phyloP scores from a whole-genome alignment of 2,888 invertebrate species.

The Malacosoma neustria region DNA sequence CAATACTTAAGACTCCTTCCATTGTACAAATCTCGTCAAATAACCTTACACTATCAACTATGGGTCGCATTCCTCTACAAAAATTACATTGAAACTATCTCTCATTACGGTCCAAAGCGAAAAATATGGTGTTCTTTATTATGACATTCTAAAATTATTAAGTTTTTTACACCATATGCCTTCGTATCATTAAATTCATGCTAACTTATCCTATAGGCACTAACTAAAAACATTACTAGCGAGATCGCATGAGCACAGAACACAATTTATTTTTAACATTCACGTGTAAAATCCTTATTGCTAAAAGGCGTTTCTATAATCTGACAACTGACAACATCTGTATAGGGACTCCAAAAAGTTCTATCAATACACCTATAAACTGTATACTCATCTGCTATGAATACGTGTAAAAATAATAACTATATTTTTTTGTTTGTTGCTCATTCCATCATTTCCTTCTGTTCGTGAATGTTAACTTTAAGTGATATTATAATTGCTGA shows the following conservation, averaged over 20 bases:
- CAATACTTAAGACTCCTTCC: slow-evolving; percentile 34
- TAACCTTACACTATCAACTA: slow-evolving; percentile 27
- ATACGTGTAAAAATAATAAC: slow-evolving; percentile 4
- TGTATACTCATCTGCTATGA: slow-evolving; percentile 16
- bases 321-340: slow-evolving; percentile 50
- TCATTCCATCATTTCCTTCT: too few relatives aligned
- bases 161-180: slow-evolving; percentile 29
- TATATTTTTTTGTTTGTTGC: too few relatives aligned
- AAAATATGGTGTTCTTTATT: slow-evolving; percentile 30
- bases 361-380: slow-evolving; percentile 25
- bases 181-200: slow-evolving; percentile 40
- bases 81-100: slow-evolving; percentile 29
- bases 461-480: too few relatives aligned
- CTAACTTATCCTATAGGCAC: slow-evolving; percentile 68
- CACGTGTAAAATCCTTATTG: slow-evolving; percentile 49
- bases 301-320: slow-evolving; percentile 54
- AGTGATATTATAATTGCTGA: too few relatives aligned
- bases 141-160: slow-evolving; percentile 14
- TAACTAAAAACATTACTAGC: slow-evolving; percentile 66
- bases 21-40: slow-evolving; percentile 19
- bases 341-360: slow-evolving; percentile 53
- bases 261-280: slow-evolving; percentile 45
- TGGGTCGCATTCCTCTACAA: slow-evolving; percentile 35
- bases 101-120: slow-evolving; percentile 33
- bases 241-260: slow-evolving; percentile 73